Evolutionary conservation across 1,140 invertebrate genomes (phyloP), one percentile per base, ranked within the genome.

Genomic region (Leptoteleia sp.): DNA sequence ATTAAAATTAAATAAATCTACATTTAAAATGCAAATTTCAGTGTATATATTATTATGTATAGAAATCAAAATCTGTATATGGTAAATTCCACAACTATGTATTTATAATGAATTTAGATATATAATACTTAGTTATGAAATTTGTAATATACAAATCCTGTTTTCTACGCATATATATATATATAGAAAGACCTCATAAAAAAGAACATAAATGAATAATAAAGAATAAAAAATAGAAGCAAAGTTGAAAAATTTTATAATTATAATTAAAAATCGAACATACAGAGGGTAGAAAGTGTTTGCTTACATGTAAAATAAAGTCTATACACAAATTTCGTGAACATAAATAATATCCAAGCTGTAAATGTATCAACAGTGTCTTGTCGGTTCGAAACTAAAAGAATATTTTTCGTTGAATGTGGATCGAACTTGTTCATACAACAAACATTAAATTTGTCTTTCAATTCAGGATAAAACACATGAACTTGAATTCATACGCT

Each of bases 401-500:
- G 35, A 22, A 61, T 27, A 29, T 12, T 37, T 50, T 38, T 45
- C 22, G 40, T 43, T 38, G 15, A 13, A 19, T 29, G 16, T 48
- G 13, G 27, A 52, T 64, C 48, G 52, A 57, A 40, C 48, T 12
- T 19, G 48, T 38, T 45, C 19, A 11, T 38, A 72, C 48, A 22
- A 52, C 4, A 19, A 57, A 31, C 35, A 19, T 59, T 50, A 25
- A 25, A 25, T 3, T 15, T 68, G 38, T 35, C 35, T 19, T 67
- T 25, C 45, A 55, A 57, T 52, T 67, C 22, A 29, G 64, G 62
- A 67, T 38, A 61, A 43, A 70, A 73, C 45, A 79, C 57, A 73
- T 73, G 52, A 73, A 79, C 22, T 80, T 16, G 62, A 77, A 71
- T 78, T 61, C 64, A 55, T 88, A 87, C 87, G 86, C 83, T 85